These are phyloP conservation scores for Pachypanchax playfairii DNA, from an alignment of 2,113 vertebrate genomes.

Conservation along the genomic window DNA sequence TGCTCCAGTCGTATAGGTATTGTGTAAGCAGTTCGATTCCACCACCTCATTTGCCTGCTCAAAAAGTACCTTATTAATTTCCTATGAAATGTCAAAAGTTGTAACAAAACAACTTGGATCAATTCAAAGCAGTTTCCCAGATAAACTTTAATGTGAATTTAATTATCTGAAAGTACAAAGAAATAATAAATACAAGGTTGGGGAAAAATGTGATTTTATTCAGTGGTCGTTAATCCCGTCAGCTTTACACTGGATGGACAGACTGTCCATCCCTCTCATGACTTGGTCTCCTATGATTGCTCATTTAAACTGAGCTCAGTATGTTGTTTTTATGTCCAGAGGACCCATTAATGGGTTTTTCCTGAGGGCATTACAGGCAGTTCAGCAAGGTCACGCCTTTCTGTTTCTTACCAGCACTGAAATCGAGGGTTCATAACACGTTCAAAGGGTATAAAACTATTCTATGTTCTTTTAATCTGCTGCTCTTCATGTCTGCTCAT, in stretches of 20 bases:
- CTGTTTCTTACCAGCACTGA: not conserved
- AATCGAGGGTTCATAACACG: not conserved
- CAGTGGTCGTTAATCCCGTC: not conserved
- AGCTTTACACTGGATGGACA: conserved; percentile 11
- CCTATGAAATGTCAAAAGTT: too few relatives aligned
- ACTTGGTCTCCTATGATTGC: conserved; percentile 16
- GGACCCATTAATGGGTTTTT: conserved; percentile 26
- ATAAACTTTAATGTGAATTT: too few relatives aligned
- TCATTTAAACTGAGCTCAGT: not conserved
- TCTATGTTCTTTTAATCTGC: conserved; percentile 1
- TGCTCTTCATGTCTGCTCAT: not conserved
- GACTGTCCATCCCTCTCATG: conserved; percentile 5
- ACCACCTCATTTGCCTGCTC: too few relatives aligned
- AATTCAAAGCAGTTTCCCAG: too few relatives aligned
- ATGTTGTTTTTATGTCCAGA: conserved; percentile 12
- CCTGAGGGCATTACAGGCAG: conserved; percentile 1
- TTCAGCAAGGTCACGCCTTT: not conserved
- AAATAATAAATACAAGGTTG: too few relatives aligned
- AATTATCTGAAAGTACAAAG: too few relatives aligned
- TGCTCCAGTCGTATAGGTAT: too few relatives aligned
- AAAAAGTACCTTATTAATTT: too few relatives aligned
- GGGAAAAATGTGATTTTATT: conserved; percentile 4
- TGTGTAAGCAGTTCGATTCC: too few relatives aligned
- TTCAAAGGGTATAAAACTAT: conserved; percentile 4
- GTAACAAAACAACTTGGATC: too few relatives aligned